Evolutionary conservation across 2,797 vertebrate genomes (phyloP), one percentile per base, ranked within the genome.

Genomic region (Chrosomus eos): DNA sequence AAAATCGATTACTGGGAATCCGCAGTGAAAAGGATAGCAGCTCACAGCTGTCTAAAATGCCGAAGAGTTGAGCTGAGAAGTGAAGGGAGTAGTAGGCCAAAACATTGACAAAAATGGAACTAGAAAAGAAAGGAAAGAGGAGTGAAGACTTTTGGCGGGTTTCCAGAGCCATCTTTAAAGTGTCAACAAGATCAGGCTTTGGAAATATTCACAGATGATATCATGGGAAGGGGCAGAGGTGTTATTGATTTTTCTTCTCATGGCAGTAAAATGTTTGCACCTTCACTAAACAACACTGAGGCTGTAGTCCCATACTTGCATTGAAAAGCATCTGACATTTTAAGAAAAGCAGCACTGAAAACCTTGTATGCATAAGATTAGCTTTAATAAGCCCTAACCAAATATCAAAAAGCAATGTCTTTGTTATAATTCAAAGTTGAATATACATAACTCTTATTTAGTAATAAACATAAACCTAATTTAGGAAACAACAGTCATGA

Each of bases 41-140:
- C 36, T 89, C 91, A 80, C 86, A 83, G 80, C 74, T 73, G 87
- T 76, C 78, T 43, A 10, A 58, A 78, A 70, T 38, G 7, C 31
- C 72, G 40, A 76, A 81, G 72, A 84, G 84, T 86, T 62, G 76
- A 76, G 71, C 68, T 21, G 68, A 82, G 71, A 23, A 83, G 67
- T 43, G 28, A 18, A 84, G 60, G 79, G 66, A 28, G 19, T 66
- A 82, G 40, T 31, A 67, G 60, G 62, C 31, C 72, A 19, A 62
- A 76, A 74, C 43, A 80, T 43, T 85, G 68, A 72, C 80, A 77
- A 16, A 60, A 74, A 62, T 76, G 19, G 2, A 40, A 68, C 13
- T 38, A 64, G 53, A 55, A 72, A 75, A 66, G 45, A 81, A 28
- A n/a, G 58, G 58, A 45, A 36, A 48, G 51, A 71, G 33, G 11